Evolutionary conservation across 2,888 invertebrate species (phyloP).

Genomic region (Agrilus cyanescens): DNA sequence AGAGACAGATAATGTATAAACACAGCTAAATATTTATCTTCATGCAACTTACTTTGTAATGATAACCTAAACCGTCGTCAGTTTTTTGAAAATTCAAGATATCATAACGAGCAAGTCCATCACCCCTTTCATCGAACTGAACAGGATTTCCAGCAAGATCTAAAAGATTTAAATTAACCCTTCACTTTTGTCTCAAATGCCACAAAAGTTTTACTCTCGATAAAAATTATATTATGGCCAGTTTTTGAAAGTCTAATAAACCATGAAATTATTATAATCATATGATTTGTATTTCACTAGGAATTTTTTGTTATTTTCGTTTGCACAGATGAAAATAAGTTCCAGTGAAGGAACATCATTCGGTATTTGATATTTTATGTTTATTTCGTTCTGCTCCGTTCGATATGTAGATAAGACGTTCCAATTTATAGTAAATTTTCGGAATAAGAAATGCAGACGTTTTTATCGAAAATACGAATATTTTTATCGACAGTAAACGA

Average conservation of each 20-base stretch:
- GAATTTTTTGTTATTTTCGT: too few relatives aligned
- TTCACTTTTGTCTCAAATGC: too few relatives aligned
- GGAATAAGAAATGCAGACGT: too few relatives aligned
- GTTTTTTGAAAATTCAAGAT: slow-evolving; percentile 56
- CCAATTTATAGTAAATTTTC: too few relatives aligned
- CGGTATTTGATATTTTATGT: neutral
- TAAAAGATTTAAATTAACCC: slow-evolving; percentile 27
- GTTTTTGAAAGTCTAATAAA: too few relatives aligned
- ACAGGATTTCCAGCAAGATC: slow-evolving; percentile 56
- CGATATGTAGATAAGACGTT: neutral
- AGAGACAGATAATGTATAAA: too few relatives aligned
- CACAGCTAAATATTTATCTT: neutral
- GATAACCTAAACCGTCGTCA: slow-evolving; percentile 36
- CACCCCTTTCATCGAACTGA: slow-evolving; percentile 59
- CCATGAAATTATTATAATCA: too few relatives aligned
- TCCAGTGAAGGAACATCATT: neutral
- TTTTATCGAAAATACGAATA: too few relatives aligned
- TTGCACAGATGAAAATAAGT: too few relatives aligned
- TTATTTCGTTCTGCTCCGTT: neutral
- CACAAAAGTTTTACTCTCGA: neutral
- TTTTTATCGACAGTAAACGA: too few relatives aligned
- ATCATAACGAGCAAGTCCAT: slow-evolving; percentile 60
- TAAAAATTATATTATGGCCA: neutral
- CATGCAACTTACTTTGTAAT: slow-evolving; percentile 37
- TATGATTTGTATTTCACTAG: too few relatives aligned